Base-by-base conservation (phyloP, 2,888 invertebrate genomes). In the Ceriagrion tenellum region DNA sequence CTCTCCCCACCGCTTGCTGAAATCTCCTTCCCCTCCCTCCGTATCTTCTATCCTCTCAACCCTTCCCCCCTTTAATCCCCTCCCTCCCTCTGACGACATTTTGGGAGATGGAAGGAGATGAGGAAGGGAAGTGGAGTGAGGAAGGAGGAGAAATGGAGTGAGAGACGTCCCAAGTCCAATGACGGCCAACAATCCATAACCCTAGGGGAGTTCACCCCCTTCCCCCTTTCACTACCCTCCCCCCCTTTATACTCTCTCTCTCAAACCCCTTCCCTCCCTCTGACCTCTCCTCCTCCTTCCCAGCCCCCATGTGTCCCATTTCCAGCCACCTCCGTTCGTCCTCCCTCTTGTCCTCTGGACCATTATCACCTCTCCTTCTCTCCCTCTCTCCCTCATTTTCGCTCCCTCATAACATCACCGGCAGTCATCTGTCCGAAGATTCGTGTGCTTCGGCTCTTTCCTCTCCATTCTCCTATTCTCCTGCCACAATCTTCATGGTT, bases 161-260 rank as follows among this genome's bases (percentile, higher is more conserved):
- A 63, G 91, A 56, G 91, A 91, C 59, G 91, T 91, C 91, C 47
- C 91, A 59, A 91, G 59, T 63, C 91, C 59, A 63, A 91, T 91
- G 91, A 91, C 63, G 91, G 91, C 91, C 91, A 91, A 91, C 91
- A 91, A 91, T 91, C 91, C 91, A 91, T 91, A 91, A 91, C 91
- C 91, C 91, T 63, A 35, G 91, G 47, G 91, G 63, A 40, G 59
- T 20, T 63, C 55, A n/a, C 55, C 59, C 69, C 26, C 23, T 40
- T 26, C 55, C 63, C 40, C 55, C 63, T 63, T 40, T 91, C n/a
- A 69, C 23, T 12, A 10, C 69, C 69, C n/a, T n/a, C 69, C 10
- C 26, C 26, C n/a, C 69, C 26, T 26, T 23, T 26, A 8, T 8
- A 8, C 63, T 63, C 63, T 23, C 20, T 63, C 63, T 23, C n/a